Conservation (phyloP, 2,113 vertebrate genomes). For the Elgaria multicarinata region DNA sequence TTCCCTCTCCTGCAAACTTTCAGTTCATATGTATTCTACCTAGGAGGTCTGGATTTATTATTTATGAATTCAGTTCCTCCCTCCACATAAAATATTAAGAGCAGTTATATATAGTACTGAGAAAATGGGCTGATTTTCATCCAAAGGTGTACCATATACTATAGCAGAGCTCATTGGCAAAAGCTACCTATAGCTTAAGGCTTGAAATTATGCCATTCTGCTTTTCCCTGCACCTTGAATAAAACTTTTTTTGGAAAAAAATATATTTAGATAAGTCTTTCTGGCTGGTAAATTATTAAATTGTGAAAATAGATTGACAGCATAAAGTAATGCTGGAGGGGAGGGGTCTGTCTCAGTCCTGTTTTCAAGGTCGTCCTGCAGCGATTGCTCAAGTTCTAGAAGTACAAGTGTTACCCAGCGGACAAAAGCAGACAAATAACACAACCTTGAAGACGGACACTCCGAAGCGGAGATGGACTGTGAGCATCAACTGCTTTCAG, state of each 20-base stretch:
- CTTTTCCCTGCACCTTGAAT: slow-evolving; percentile 34
- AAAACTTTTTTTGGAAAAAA: slow-evolving; percentile 54
- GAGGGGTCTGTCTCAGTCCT: background rate
- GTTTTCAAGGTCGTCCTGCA: slow-evolving; percentile 29
- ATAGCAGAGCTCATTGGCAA: slow-evolving; percentile 41
- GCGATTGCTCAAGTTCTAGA: slow-evolving; percentile 40
- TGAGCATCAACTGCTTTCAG: slow-evolving; percentile 30
- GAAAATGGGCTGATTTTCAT: slow-evolving; percentile 58
- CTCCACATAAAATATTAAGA: slow-evolving; percentile 75
- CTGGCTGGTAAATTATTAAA: slow-evolving; percentile 53
- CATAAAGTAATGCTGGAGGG: slow-evolving; percentile 22
- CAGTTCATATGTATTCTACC: slow-evolving; percentile 64
- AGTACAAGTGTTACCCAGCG: background rate
- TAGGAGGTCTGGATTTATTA: slow-evolving; percentile 70
- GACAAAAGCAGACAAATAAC: slow-evolving; percentile 42
- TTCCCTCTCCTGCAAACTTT: slow-evolving; percentile 36
- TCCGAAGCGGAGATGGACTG: background rate
- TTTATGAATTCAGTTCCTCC: slow-evolving; percentile 73
- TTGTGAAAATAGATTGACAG: slow-evolving; percentile 39
- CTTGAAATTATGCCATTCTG: slow-evolving; percentile 31
- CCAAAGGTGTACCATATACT: slow-evolving; percentile 22
- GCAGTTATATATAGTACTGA: slow-evolving; percentile 50
- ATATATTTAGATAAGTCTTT: slow-evolving; percentile 33
- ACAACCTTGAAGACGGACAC: slow-evolving; percentile 2
- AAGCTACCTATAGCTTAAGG: slow-evolving; percentile 45